These are phyloP conservation scores for Hydriomena furcata DNA, from an alignment of 2,888 invertebrate genomes.

Conservation along the genomic window DNA sequence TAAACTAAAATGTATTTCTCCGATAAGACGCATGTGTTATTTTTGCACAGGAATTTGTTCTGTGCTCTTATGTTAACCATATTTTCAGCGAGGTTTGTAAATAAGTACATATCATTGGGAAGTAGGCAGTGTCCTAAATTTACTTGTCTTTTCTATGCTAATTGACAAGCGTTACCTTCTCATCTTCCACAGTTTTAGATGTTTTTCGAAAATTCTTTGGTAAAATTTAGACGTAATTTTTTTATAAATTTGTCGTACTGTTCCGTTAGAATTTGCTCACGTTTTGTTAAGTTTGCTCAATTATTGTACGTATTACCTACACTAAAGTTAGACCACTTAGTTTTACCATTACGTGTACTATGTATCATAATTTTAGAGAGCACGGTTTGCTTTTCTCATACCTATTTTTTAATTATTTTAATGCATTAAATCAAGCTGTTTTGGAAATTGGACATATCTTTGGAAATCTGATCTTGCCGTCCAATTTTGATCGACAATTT, in stretches of 20 bases:
- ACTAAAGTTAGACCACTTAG: slow-evolving; percentile 65
- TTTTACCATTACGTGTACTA: slow-evolving; percentile 58
- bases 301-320: slow-evolving; percentile 66
- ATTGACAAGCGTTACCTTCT: slow-evolving; percentile 42
- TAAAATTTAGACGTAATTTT: slow-evolving; percentile 21
- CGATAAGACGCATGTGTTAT: slow-evolving; percentile 9
- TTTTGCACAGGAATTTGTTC: slow-evolving; percentile 21
- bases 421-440: slow-evolving; percentile 40
- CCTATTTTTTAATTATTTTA: slow-evolving; percentile 65
- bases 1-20: slow-evolving; percentile 40
- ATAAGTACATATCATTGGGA: slow-evolving; percentile 72
- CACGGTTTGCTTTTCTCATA: slow-evolving; percentile 80
- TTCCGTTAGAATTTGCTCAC: slow-evolving; percentile 74
- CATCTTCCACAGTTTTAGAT: slow-evolving; percentile 30
- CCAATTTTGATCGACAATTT: slow-evolving; percentile 48
- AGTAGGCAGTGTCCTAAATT: slow-evolving; percentile 57
- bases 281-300: slow-evolving; percentile 82
- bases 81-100: slow-evolving; percentile 64
- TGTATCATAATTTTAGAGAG: slow-evolving; percentile 77
- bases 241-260: slow-evolving; percentile 33
- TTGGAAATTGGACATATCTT: slow-evolving; percentile 41
- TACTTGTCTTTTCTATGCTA: slow-evolving; percentile 21
- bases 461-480: slow-evolving; percentile 63
- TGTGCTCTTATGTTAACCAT: slow-evolving; percentile 34
- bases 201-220: slow-evolving; percentile 28